A percentile compares a stretch with the other conserved stretches of the same genome.
Evolutionary conservation across 2,888 invertebrate genomes (phyloP).

Genomic region (Auanema freiburgensis): DNA sequence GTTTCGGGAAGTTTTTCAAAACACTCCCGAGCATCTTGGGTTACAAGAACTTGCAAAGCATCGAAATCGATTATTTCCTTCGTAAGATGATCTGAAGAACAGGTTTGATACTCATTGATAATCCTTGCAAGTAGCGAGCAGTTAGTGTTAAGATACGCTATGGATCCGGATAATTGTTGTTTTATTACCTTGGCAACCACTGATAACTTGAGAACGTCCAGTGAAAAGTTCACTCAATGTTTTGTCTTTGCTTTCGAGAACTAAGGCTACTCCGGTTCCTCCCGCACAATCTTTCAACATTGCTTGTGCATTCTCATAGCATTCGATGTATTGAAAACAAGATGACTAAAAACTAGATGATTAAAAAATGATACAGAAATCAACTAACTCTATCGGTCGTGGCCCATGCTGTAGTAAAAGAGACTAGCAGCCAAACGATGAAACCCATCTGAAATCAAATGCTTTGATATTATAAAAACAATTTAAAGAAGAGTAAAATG

Average conservation of each 20-base stretch:
- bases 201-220: slow-evolving; percentile 33
- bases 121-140: background rate
- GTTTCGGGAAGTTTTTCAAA: slow-evolving; percentile 42
- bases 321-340: slow-evolving; percentile 42
- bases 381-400: slow-evolving; percentile 12
- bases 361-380: background rate
- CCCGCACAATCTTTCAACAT: slow-evolving; percentile 41
- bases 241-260: slow-evolving; percentile 37
- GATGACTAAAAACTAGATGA: slow-evolving; percentile 32
- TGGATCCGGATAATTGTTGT: background rate
- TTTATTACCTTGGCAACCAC: slow-evolving; percentile 33
- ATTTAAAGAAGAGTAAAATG: background rate
- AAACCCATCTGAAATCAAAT: background rate
- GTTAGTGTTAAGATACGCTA: background rate
- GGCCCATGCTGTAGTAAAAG: slow-evolving; percentile 2
- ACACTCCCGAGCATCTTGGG: slow-evolving; percentile 45
- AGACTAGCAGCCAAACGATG: slow-evolving; percentile 1
- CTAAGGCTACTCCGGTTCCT: slow-evolving; percentile 33
- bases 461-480: background rate
- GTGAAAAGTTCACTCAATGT: slow-evolving; percentile 36
- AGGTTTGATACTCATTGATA: background rate
- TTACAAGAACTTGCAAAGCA: slow-evolving; percentile 42
- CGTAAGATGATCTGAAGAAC: slow-evolving; percentile 28
- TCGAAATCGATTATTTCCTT: slow-evolving; percentile 48
- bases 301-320: slow-evolving; percentile 31